Conservation (phyloP, 2,113 vertebrate species). For the Laterallus jamaicensis region DNA sequence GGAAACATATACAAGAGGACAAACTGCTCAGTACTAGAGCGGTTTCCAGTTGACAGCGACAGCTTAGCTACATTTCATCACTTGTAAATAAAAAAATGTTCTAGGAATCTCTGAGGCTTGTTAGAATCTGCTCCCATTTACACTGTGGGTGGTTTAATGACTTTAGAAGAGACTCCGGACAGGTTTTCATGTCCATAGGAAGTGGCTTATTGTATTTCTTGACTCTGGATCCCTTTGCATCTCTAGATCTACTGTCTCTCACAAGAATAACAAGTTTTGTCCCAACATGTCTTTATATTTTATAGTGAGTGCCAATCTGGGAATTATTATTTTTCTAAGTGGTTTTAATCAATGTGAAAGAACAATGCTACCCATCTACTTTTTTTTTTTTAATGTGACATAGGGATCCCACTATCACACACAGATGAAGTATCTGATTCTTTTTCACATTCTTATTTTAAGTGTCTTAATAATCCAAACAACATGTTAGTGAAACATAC, state of each 20-base stretch:
- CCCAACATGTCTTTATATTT: background rate
- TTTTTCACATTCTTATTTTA: background rate
- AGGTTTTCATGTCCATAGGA: background rate
- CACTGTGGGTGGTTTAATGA: background rate
- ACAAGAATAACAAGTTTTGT: background rate
- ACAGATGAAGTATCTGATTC: background rate
- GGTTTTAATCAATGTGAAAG: background rate
- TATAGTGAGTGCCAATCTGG: background rate
- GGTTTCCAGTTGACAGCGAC: background rate
- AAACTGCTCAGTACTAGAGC: background rate
- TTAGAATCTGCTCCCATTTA: background rate
- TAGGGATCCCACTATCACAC: background rate
- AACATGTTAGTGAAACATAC: background rate
- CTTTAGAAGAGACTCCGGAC: background rate
- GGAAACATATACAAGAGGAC: background rate
- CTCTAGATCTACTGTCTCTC: background rate
- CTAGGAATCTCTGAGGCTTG: background rate
- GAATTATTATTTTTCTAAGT: background rate
- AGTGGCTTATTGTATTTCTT: background rate
- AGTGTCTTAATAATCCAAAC: background rate
- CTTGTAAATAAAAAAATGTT: background rate
- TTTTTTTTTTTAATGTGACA: background rate
- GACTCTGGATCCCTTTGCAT: background rate
- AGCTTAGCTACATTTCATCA: background rate
- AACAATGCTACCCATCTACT: background rate